Conservation (phyloP, 2,797 vertebrate species). For the Fringilla coelebs region DNA sequence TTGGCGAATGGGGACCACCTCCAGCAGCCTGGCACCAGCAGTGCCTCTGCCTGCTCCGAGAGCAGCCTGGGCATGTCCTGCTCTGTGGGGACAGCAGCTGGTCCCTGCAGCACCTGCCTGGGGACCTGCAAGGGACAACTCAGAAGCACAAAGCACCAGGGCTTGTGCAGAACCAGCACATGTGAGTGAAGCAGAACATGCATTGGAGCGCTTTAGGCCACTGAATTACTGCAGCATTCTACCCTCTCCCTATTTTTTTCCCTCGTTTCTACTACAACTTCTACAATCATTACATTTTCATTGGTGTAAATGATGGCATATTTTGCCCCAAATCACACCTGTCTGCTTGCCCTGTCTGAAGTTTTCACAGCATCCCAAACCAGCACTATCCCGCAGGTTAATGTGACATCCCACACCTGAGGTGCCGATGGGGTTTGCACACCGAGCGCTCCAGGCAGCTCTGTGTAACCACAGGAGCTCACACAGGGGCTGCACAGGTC, state of each 20-base stretch:
- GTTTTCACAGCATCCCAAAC: not conserved
- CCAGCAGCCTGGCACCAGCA: not conserved
- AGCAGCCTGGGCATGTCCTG: not conserved
- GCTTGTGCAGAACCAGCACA: not conserved
- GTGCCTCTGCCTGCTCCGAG: not conserved
- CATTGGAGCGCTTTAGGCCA: accelerated
- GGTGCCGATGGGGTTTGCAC: accelerated
- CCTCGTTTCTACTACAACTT: not conserved
- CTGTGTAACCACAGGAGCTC: not conserved
- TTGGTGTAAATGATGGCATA: not conserved
- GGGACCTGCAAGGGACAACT: not conserved
- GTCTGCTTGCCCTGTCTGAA: not conserved
- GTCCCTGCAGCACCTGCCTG: accelerated
- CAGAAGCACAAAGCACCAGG: not conserved
- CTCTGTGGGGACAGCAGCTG: not conserved
- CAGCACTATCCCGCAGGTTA: not conserved
- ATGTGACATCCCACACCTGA: accelerated
- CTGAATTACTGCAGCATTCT: not conserved
- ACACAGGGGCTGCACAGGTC: not conserved
- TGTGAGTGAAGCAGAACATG: not conserved
- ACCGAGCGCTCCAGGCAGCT: accelerated
- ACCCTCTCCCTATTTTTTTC: not conserved
- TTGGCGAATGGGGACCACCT: accelerated
- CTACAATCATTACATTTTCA: not conserved
- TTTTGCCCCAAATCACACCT: not conserved